A percentile compares a stretch with the other conserved stretches of the same genome.
These are phyloP conservation scores for Ornithoptera alexandrae DNA, from an alignment of 2,888 invertebrate genomes.

Conservation along the genomic window DNA sequence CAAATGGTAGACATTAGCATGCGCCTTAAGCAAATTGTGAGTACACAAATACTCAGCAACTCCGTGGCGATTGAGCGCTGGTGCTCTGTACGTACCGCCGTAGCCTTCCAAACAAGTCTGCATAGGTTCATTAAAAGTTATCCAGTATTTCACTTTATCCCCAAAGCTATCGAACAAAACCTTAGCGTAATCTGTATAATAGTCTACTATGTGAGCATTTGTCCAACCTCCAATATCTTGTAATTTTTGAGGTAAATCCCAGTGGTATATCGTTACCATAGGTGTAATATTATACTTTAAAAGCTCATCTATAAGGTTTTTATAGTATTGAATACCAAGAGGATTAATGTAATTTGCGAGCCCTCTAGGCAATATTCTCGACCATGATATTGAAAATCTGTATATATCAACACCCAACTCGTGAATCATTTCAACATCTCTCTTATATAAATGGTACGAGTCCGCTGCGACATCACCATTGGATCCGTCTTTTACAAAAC, in stretches of 20 bases:
- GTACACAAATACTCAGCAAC: slow-evolving; percentile 84
- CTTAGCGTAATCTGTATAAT: slow-evolving; percentile 83
- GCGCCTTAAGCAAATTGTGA: slow-evolving; percentile 86
- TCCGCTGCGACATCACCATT: slow-evolving; percentile 85
- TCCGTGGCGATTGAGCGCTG: slow-evolving; percentile 80
- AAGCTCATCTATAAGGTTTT: slow-evolving; percentile 85
- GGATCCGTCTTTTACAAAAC: slow-evolving; percentile 75
- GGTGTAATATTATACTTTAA: slow-evolving; percentile 84
- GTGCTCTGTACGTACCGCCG: slow-evolving; percentile 81
- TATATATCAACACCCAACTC: slow-evolving; percentile 83
- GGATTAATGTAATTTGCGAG: slow-evolving; percentile 82
- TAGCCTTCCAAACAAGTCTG: slow-evolving; percentile 78
- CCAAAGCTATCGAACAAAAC: slow-evolving; percentile 82
- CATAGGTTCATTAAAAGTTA: slow-evolving; percentile 88
- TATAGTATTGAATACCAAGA: slow-evolving; percentile 87
- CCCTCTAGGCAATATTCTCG: slow-evolving; percentile 86
- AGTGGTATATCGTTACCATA: slow-evolving; percentile 85
- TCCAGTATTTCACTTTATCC: slow-evolving; percentile 84
- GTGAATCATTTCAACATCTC: slow-evolving; percentile 82
- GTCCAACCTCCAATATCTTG: slow-evolving; percentile 85
- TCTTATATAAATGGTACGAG: slow-evolving; percentile 83
- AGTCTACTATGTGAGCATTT: slow-evolving; percentile 82
- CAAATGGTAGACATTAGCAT: slow-evolving; percentile 84
- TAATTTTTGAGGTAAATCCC: slow-evolving; percentile 84
- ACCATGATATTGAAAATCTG: slow-evolving; percentile 88